These are phyloP conservation scores for Sciurus niger DNA, from an alignment of 2,113 vertebrate species.

Conservation along the genomic window DNA sequence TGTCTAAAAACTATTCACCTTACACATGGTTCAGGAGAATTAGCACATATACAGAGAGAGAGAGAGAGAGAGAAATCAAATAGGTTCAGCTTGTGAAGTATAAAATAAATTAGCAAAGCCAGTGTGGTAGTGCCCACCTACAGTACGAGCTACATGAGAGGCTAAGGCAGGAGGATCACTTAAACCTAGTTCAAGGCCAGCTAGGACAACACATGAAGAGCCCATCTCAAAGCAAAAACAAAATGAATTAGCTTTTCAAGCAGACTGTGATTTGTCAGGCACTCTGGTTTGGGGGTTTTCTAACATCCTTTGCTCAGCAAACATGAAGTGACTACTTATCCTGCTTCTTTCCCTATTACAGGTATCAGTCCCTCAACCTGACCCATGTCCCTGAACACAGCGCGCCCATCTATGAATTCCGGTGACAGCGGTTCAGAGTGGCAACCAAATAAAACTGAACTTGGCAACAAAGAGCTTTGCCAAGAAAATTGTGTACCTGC, in stretches of 20 bases:
- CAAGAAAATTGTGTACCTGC: conserved; percentile 87
- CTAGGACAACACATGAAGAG: not conserved
- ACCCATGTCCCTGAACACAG: conserved; percentile 97
- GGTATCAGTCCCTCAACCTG: conserved; percentile 99
- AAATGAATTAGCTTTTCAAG: not conserved
- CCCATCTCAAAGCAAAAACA: not conserved
- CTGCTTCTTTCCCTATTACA: conserved; percentile 79
- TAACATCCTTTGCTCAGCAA: not conserved
- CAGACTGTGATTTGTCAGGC: fast-evolving
- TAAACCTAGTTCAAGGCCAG: not conserved
- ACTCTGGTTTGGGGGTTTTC: not conserved
- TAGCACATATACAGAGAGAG: not conserved
- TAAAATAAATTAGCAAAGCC: not conserved
- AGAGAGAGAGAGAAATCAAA: not conserved
- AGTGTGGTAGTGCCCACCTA: not conserved
- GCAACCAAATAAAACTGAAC: conserved; percentile 82
- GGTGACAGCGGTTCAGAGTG: conserved; percentile 91
- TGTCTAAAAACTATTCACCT: not conserved
- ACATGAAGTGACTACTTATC: fast-evolving
- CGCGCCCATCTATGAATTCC: conserved; percentile 98
- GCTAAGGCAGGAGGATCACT: not conserved
- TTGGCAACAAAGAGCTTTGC: conserved; percentile 87
- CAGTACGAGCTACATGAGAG: not conserved
- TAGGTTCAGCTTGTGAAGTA: not conserved
- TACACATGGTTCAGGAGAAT: not conserved